Base-by-base conservation (phyloP, 2,888 invertebrate species). In the Caenorhabditis macrosperma region DNA sequence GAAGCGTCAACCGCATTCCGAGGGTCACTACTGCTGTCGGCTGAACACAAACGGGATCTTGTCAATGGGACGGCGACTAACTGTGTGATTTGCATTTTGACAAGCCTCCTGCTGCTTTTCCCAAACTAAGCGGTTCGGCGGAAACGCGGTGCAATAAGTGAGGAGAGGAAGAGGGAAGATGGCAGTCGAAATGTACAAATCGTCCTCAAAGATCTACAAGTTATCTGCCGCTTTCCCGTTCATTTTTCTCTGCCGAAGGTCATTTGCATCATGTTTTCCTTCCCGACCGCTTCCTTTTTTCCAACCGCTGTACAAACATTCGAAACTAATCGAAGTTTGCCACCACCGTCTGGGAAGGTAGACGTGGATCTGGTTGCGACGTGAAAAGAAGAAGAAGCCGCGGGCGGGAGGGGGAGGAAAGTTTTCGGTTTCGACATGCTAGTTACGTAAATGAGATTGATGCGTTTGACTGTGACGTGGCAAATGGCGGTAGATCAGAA, bases 391-490 rank as follows among this genome's bases (percentile, higher is more conserved):
- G 57, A 67, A 46, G 44, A 38, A 54, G 67, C 30, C n/a, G 35
- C 0, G 20, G 35, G 17, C 9, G 20, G 33, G 30, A 52, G 15
- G 22, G 55, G 46, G 33, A 60, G 50, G 52, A 71, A 71, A 60
- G 69, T 52, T 69, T 50, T 59, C 60, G 50, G n/a, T 69, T 69
- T 52, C 69, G 60, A 60, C 59, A 71, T 54, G 71, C 71, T 54
- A 61, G 71, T 71, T 71, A 71, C 69, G 60, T 71, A 61, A 61
- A 61, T 71, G 61, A 54, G 71, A 71, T 71, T 71, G 71, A 61
- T 54, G 52, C 52, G 6, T 52, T 69, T 10, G n/a, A 28, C 52
- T 52, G 52, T 28, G 52, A 52, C 52, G 52, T 55, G 55, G 55
- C 55, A 33, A 38, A 38, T n/a, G 38, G 24, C 2, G 1, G 64